Base-by-base conservation (phyloP, 2,797 vertebrate species). In the Gadopsis marmoratus region DNA sequence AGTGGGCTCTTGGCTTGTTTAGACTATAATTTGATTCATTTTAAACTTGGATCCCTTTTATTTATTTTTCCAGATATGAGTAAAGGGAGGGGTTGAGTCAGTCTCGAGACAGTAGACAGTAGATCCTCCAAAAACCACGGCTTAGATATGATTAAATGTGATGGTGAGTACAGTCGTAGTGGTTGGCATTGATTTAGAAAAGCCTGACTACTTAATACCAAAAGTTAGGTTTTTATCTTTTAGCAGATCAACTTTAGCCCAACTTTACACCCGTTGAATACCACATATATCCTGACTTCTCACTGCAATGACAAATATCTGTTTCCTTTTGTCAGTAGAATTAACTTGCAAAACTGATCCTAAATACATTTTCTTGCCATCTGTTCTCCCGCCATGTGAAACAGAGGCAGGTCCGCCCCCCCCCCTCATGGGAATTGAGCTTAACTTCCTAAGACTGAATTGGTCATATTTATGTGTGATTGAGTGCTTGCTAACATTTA, bases 1-100 rank as follows among this genome's bases (percentile, higher is more conserved):
- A 83, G 74, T 68, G 62, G 37, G 48, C 45, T 55, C 23, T 59
- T 3, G 9, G 1, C 5, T 68, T 86, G 69, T 84, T 89, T 80
- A 64, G 76, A 43, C 29, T 58, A 7, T 41, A 0, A 3, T 58
- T 60, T 10, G 13, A 31, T 65, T 82, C 26, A 12, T 5, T 33
- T 65, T 37, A 8, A n/a, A 50, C 65, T 68, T 3, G 6, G 4
- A 41, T 65, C 29, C 0, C 5, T 35, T 74, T 73, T 5, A 71
- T 78, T n/a, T 63, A 1, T 74, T 26, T 43, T 10, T 80, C 81
- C 76, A 71, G 75, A 82, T 74, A 17, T 58, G 71, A 77, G 4
- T 51, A 17, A 45, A 41, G 4, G 37, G 23, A 56, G 7, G 6
- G 33, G 29, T 17, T 70, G 69, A 85, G 65, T 87, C 74, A 65